Conservation (phyloP, 2,888 invertebrate species). For the Epinotia brunnichana region DNA sequence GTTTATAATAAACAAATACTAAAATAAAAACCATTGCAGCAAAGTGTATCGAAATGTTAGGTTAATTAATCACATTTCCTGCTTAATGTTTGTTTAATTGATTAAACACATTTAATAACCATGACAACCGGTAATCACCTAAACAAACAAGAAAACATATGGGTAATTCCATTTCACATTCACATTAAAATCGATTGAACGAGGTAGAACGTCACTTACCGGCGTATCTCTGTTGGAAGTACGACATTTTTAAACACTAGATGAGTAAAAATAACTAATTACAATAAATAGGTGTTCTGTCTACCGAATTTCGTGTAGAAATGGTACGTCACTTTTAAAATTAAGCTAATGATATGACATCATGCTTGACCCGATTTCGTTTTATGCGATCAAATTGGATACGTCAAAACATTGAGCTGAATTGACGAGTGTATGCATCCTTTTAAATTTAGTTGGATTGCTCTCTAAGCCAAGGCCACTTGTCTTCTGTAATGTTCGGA, state of each 20-base stretch:
- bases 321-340: slow-evolving; percentile 78
- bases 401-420: slow-evolving; percentile 55
- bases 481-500: slow-evolving; percentile 33
- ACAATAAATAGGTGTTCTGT: slow-evolving; percentile 50
- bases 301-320: slow-evolving; percentile 65
- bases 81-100: slow-evolving; percentile 14
- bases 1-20: neutral
- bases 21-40: neutral
- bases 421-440: slow-evolving; percentile 3
- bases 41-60: slow-evolving; percentile 1
- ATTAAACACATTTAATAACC: slow-evolving; percentile 29
- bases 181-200: neutral
- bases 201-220: slow-evolving; percentile 60
- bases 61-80: slow-evolving; percentile 18
- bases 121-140: slow-evolving; percentile 30
- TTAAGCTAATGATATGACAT: slow-evolving; percentile 74
- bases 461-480: slow-evolving; percentile 53
- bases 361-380: slow-evolving; percentile 73
- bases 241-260: slow-evolving; percentile 60
- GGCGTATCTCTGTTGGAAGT: slow-evolving; percentile 63
- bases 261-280: slow-evolving; percentile 43
- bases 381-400: slow-evolving; percentile 54
- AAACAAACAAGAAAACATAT: slow-evolving; percentile 32
- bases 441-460: slow-evolving; percentile 55
- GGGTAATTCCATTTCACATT: neutral